Evolutionary conservation across 2,797 vertebrate species (phyloP).

Genomic region (Enteromius paludinosus): DNA sequence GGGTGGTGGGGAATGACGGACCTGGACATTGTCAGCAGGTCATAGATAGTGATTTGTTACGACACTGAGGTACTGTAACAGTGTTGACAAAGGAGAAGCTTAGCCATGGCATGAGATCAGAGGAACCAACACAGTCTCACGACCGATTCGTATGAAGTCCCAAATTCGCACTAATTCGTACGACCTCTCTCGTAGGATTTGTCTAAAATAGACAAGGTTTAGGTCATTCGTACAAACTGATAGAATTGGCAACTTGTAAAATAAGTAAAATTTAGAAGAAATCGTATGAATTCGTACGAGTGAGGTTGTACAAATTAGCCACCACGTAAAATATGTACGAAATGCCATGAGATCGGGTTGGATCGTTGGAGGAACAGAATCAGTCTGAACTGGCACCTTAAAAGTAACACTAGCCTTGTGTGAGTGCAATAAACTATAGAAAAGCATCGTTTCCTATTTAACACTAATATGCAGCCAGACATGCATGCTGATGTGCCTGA

Average conservation of each 20-base stretch:
- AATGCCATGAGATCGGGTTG: constrained; percentile 6
- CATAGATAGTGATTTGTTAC: constrained; percentile 73
- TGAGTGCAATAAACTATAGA: constrained; percentile 13
- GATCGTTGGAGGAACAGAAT: background rate
- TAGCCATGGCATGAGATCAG: constrained; percentile 47
- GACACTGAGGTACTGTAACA: constrained; percentile 53
- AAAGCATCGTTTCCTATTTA: background rate
- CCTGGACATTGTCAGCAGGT: constrained; percentile 65
- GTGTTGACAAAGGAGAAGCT: constrained; percentile 54
- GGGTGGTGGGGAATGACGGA: constrained; percentile 66
- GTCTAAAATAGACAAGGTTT: no score
- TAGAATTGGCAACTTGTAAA: no score
- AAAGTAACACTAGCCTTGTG: constrained; percentile 13
- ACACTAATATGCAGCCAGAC: constrained; percentile 12
- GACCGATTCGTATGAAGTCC: no score
- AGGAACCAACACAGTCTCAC: background rate
- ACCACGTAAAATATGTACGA: no score
- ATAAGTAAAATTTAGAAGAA: no score
- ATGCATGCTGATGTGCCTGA: background rate
- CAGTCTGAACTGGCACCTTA: constrained; percentile 2
- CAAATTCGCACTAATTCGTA: no score
- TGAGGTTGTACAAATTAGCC: no score
- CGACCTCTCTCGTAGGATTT: no score
- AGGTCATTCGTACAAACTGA: no score
- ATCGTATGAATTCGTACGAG: no score